Conservation (phyloP, 2,888 invertebrate species). For the Dendrolimus pini region DNA sequence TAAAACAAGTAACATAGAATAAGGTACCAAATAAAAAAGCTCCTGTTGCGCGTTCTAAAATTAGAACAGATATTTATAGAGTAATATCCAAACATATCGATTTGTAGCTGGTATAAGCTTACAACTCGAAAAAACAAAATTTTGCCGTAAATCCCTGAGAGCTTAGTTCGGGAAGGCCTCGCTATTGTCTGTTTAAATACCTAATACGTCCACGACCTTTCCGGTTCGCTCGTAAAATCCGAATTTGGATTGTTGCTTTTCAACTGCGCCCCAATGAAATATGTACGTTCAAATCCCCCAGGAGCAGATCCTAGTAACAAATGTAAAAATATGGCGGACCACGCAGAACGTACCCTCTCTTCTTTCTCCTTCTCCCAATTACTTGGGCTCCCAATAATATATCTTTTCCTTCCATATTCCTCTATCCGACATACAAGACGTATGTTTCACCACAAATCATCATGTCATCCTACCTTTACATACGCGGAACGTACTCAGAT, state of each 20-base stretch:
- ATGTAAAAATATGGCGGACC: constrained; percentile 22
- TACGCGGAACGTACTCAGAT: too few relatives aligned
- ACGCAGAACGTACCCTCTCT: background rate
- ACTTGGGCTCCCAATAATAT: too few relatives aligned
- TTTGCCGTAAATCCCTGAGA: constrained; percentile 1
- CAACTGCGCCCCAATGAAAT: constrained; percentile 33
- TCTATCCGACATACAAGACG: too few relatives aligned
- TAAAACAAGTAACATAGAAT: too few relatives aligned
- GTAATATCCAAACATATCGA: too few relatives aligned
- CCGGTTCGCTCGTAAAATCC: constrained; percentile 37
- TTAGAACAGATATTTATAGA: too few relatives aligned
- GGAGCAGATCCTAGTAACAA: constrained; percentile 20
- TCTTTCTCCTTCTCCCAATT: background rate
- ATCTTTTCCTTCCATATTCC: too few relatives aligned
- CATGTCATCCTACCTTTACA: too few relatives aligned
- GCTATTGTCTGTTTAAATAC: constrained; percentile 20
- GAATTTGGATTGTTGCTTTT: constrained; percentile 34
- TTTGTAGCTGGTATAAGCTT: too few relatives aligned
- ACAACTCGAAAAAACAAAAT: constrained; percentile 1
- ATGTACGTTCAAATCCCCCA: constrained; percentile 32
- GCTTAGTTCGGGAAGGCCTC: constrained; percentile 5
- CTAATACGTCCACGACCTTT: constrained; percentile 27
- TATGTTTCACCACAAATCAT: too few relatives aligned
- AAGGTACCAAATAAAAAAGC: too few relatives aligned
- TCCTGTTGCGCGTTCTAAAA: too few relatives aligned